These are phyloP conservation scores for Cyprinodon brontotheroides DNA, from an alignment of 2,113 vertebrate genomes.

Conservation along the genomic window DNA sequence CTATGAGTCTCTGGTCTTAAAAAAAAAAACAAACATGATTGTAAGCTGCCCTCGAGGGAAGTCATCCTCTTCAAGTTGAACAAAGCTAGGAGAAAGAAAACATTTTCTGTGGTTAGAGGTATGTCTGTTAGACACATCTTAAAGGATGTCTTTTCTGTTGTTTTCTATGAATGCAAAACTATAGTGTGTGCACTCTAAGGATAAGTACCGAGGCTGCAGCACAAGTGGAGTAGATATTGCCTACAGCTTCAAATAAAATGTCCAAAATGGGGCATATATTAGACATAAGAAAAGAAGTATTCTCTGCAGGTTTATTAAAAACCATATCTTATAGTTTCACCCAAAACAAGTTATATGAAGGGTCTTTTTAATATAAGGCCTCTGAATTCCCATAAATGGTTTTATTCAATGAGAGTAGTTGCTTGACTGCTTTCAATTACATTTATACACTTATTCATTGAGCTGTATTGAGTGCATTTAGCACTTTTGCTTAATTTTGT, in stretches of 20 bases:
- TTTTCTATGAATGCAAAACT: slow-evolving; percentile 6
- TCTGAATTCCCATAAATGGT: background rate
- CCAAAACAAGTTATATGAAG: background rate
- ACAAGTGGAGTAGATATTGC: slow-evolving; percentile 23
- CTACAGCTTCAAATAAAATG: slow-evolving; percentile 29
- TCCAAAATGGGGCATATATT: slow-evolving; percentile 22
- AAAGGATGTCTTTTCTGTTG: background rate
- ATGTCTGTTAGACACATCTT: slow-evolving; percentile 21
- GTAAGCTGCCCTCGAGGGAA: slow-evolving; percentile 43
- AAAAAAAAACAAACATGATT: slow-evolving; percentile 26
- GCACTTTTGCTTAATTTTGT: background rate
- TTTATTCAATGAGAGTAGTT: background rate
- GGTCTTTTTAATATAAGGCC: background rate
- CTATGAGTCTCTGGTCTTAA: slow-evolving; percentile 37
- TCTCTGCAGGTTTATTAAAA: background rate
- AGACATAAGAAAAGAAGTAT: background rate
- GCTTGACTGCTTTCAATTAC: background rate
- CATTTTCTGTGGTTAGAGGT: slow-evolving; percentile 26
- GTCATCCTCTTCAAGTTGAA: slow-evolving; percentile 28
- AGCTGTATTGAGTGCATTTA: background rate
- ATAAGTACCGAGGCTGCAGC: slow-evolving; percentile 4
- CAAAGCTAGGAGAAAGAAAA: slow-evolving; percentile 39
- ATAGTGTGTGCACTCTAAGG: slow-evolving; percentile 45
- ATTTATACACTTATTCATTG: background rate
- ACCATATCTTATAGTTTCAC: slow-evolving; percentile 9